Evolutionary conservation across 2,113 vertebrate species (phyloP).

Genomic region (Chinchilla lanigera): DNA sequence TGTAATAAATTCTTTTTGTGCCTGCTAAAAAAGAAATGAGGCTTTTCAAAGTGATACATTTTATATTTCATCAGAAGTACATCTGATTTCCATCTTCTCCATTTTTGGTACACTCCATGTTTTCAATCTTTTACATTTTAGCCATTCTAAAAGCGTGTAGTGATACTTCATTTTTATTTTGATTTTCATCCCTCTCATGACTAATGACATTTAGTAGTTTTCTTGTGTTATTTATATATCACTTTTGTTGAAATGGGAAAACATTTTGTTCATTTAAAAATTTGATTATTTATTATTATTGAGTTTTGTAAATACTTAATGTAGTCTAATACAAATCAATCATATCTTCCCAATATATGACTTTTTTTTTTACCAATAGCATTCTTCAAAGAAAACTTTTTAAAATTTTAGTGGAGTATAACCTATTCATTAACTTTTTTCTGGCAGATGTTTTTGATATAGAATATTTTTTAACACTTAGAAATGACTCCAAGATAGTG

Average conservation of each 20-base stretch:
- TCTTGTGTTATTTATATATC: not conserved
- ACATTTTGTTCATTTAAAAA: not conserved
- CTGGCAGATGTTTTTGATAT: not conserved
- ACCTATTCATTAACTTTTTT: not conserved
- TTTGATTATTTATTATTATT: not conserved
- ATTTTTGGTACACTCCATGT: not conserved
- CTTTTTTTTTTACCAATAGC: not conserved
- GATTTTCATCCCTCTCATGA: not conserved
- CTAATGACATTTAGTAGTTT: not conserved
- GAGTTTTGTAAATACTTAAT: not conserved
- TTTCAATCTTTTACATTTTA: not conserved
- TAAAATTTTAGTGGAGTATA: not conserved
- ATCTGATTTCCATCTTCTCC: not conserved
- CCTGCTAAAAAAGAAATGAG: too few species aligned
- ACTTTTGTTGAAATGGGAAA: not conserved
- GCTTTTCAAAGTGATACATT: too few species aligned
- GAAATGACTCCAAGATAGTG: not conserved
- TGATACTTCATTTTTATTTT: not conserved
- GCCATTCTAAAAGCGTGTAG: not conserved
- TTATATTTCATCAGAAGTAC: too few species aligned
- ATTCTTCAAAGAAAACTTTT: not conserved
- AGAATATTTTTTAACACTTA: not conserved
- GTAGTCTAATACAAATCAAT: not conserved
- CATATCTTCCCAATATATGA: not conserved
- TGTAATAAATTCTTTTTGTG: too few species aligned